Base-by-base conservation (phyloP, 2,888 invertebrate genomes). In the Clusia tigrina region DNA sequence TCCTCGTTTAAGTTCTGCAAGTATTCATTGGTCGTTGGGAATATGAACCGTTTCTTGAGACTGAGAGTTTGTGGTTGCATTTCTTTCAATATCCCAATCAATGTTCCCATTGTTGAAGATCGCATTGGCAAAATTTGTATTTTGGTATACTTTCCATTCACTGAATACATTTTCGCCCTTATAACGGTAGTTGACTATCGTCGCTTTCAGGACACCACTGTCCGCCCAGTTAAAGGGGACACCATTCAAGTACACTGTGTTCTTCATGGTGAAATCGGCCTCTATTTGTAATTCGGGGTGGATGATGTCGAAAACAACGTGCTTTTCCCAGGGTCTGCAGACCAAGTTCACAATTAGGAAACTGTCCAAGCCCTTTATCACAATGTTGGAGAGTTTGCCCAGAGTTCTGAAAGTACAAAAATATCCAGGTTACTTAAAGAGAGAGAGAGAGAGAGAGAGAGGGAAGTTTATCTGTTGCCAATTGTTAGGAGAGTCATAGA, bases 21-120 rank as follows among this genome's bases (percentile, higher is more conserved):
- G n/a, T n/a, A n/a, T n/a, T n/a, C n/a, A n/a, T n/a, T n/a, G n/a
- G n/a, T n/a, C n/a, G n/a, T n/a, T n/a, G n/a, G n/a, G n/a, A n/a
- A n/a, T n/a, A n/a, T n/a, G n/a, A n/a, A n/a, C n/a, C n/a, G n/a
- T n/a, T n/a, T n/a, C n/a, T n/a, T n/a, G n/a, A n/a, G n/a, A n/a
- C n/a, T n/a, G n/a, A n/a, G n/a, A n/a, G n/a, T n/a, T n/a, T n/a
- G n/a, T 5, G 67, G 66, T 60, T 78, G 73, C 2, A 77, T 81
- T 80, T 10, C 64, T 51, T 1, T 73, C 60, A 22, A 74, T 74
- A 55, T 70, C 67, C 77, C 67, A 75, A 22, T 74, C 5, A 0
- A 60, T 52, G 54, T 81, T 71, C 70, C 78, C 71, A 61, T 71
- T 71, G 25, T 72, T 67, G 9, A 68, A 60, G 6, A 58, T 42